Base-by-base conservation (phyloP, 1,140 invertebrate genomes). In the Leptinotarsa undecemlineata region DNA sequence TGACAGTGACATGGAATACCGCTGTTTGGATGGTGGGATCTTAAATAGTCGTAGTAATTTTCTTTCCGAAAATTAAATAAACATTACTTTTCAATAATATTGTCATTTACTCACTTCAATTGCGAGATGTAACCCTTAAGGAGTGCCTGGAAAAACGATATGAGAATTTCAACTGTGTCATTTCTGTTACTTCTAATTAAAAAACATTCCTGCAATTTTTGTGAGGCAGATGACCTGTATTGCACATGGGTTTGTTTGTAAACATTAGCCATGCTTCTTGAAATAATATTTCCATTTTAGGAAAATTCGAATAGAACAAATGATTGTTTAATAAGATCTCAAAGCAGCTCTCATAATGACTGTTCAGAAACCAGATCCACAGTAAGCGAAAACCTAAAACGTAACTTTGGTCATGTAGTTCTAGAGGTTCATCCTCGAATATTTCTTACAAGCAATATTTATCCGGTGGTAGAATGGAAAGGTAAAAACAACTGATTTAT, bases 311-410 rank as follows among this genome's bases (percentile, higher is more conserved):
- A 68, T n/a, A 19, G 23, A 68, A 68, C 23, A 33, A 42, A 61
- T 61, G 33, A 23, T 17, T 71, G 69, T 60, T 5, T 17, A 33
- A 71, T 61, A 23, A n/a, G 60, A 23, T 15, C 51, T 0, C 15
- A 20, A 23, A 61, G 15, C 21, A 61, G 57, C 57, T 20, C 14
- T 71, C 8, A 60, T 15, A 48, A 69, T 19, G 60, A 62, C 21
- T 74, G 73, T 74, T 33, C 13, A 17, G 19, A 60, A 51, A 11
- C 42, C 3, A 47, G 21, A 6, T 74, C 63, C 21, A 14, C 47
- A 23, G 68, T 60, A 6, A 70, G 48, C 20, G 73, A 74, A 60
- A 69, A 74, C 8, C 20, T 74, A 21, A 74, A 74, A 42, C 14
- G 13, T 42, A 21, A 57, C 19, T 69, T 74, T 33, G 73, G 73